Base-by-base conservation (phyloP, 35 echinoderm and acorn worm genomes). In the Ophiothrix spiculata region DNA sequence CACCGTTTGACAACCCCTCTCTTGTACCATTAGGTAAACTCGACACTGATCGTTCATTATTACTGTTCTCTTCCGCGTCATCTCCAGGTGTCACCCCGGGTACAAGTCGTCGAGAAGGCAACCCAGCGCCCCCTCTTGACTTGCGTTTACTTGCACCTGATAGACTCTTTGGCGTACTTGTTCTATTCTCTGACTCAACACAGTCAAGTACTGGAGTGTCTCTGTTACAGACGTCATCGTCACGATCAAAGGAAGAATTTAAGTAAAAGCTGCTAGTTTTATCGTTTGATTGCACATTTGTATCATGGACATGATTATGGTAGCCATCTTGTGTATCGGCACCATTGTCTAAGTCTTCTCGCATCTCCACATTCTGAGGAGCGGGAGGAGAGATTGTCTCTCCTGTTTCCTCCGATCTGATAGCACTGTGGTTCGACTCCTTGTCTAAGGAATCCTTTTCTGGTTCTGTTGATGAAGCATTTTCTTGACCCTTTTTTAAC, bases 121-220 rank as follows among this genome's bases (percentile, higher is more conserved):
- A 37, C 39, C 35, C 10, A 2, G 16, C 60, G 8, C 84, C 41
- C 45, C 75, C 80, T 42, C 88, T 75, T 21, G 88, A 40, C 54
- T 90, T 90, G 34, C 88, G 63, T 42, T 90, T 90, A 41, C 88
- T 90, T 74, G 88, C 88, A 77, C 88, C 88, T 37, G 80, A 84
- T 36, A 90, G 41, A 36, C 73, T 74, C 73, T 90, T 90, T 31
- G 88, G 80, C 25, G 88, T 84, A 40, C 84, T 86, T 39, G 64
- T 76, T 56, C 84, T 86, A 39, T 74, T 86, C 39, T 86, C 84
- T 74, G 41, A 39, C 79, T 54, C 40, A 15, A 21, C 56, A 10
- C 8, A 69, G 10, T 69, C 60, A 15, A 69, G 60, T 69, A 69
- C 60, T 69, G 60, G 60, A 4, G 25, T 69, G 3, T 69, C 60